Base-by-base conservation (phyloP, 2,888 invertebrate genomes). In the Lycocerus yunnanus region DNA sequence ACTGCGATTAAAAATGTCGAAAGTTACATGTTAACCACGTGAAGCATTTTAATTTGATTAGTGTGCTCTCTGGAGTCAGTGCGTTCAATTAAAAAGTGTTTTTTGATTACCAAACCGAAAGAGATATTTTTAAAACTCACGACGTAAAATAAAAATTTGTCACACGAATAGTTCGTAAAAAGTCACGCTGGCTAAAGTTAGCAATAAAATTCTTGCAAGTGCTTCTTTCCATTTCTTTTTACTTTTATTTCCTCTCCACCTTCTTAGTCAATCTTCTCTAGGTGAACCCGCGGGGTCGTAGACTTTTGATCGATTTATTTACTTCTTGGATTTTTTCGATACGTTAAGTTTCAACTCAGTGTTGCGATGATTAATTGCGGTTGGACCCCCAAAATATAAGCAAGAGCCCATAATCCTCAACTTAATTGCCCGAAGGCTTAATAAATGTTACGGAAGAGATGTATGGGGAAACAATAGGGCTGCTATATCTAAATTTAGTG, bases 121-220 rank as follows among this genome's bases (percentile, higher is more conserved):
- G 11, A n/a, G 43, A n/a, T 43, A 43, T 43, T 43, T 43, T 43
- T 43, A n/a, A 43, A 43, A n/a, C n/a, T 1, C 4, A 27, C 13
- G 27, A 27, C 1, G 5, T 5, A 43, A 43, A 43, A 43, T 43
- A 43, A 43, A 43, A 43, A 13, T n/a, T 43, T 43, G 43, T 43
- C 43, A 43, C 43, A 1, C 43, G 27, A 27, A 27, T 27, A 27
- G 43, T 43, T 43, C 43, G 43, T 43, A 43, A 43, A 27, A 43
- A 43, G 43, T 43, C 43, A n/a, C n/a, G 5, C 1, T n/a, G n/a
- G 43, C 43, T 43, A n/a, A 43, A 43, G 74, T 74, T 69, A 60
- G 71, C 71, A 71, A 74, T 74, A 74, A 72, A 71, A 72, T 72
- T 27, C 68, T 74, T 58, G 68, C 27, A 27, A 71, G 67, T 68